Evolutionary conservation across 1,140 invertebrate species (phyloP), one percentile per base, ranked within the genome.

Genomic region (Coenobita brevimanus): DNA sequence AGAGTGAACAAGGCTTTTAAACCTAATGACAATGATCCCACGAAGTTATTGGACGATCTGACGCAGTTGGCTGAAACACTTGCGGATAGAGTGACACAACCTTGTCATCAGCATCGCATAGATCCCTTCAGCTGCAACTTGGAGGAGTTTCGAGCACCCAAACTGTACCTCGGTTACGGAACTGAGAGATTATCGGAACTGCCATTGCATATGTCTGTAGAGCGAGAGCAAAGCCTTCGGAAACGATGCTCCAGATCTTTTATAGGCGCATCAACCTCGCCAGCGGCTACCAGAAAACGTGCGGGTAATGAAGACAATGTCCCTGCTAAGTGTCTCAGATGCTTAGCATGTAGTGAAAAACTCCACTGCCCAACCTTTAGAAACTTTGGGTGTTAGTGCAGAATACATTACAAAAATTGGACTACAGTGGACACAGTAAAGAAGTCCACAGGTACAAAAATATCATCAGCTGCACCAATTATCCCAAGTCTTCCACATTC

Each of bases 161-260:
- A 75, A 41, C 30, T 75, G 38, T 38, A 75, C 41, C 71, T 75
- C 41, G 71, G 71, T 38, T 75, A 75, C 33, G 71, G 41, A 75
- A 75, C 33, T 75, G 71, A 75, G 71, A 75, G 41, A 75, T 75
- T 75, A 78, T 78, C 75, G 50, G 75, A 78, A 38, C 41, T 46
- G 30, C 71, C 71, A 24, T 21, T 33, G 27, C 71, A 41, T 41
- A 21, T 30, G 36, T 73, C 71, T 73, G 27, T 36, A 36, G 36
- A 73, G 30, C 38, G 24, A 73, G 71, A 73, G 71, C 17, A 36
- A 36, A 73, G 38, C 36, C 71, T 41, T 30, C 71, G 38, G 71
- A 36, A 73, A 73, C 24, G 71, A 69, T 69, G 67, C 67, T n/a
- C n/a, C n/a, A n/a, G n/a, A n/a, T n/a, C n/a, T n/a, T n/a, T n/a